Base-by-base conservation (phyloP, 2,113 vertebrate genomes). In the Brachypodius melanocephalos region DNA sequence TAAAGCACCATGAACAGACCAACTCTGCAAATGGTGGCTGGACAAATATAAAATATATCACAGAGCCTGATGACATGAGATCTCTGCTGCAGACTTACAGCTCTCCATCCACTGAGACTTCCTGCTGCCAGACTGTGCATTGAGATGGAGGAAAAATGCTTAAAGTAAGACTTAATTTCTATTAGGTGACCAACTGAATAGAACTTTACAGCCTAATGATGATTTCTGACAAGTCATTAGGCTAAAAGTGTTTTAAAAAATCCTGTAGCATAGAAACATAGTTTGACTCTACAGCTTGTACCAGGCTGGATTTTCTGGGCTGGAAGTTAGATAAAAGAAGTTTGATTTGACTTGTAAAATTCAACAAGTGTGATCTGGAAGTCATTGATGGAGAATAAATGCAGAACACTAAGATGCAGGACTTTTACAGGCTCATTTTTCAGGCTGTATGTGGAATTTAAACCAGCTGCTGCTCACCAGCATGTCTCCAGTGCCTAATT, bases 331-430 rank as follows among this genome's bases (percentile, higher is more conserved):
- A 91, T 69, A 52, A 92, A 96, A 83, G 69, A 84, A 85, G 77
- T 67, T 95, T 68, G 85, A 93, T 95, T 88, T 48, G 55, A 90
- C 66, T 77, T 94, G 59, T 87, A 95, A 96, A 96, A 90, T 52
- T 94, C 88, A 94, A 42, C 61, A 80, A 94, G 93, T 82, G 38
- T 43, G 89, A 95, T 97, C 95, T 97, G 96, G 93, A 97, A 96
- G 73, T 94, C 79, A 90, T 92, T 85, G 92, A 66, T 87, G 76
- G 85, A 75, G 81, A 91, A 96, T 96, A 92, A 93, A 92, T 90
- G 83, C 72, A 89, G 73, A 93, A 71, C 68, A 28, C 72, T 69
- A 59, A 79, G 79, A 88, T 26, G 82, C 9, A 96, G 83, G 65
- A 78, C 75, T 92, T 96, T 93, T 80, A 97, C 75, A 67, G 69